A percentile compares a stretch with the other conserved stretches of the same genome.
Evolutionary conservation across 2,113 vertebrate genomes (phyloP).

Genomic region (Thryonomys swinderianus): DNA sequence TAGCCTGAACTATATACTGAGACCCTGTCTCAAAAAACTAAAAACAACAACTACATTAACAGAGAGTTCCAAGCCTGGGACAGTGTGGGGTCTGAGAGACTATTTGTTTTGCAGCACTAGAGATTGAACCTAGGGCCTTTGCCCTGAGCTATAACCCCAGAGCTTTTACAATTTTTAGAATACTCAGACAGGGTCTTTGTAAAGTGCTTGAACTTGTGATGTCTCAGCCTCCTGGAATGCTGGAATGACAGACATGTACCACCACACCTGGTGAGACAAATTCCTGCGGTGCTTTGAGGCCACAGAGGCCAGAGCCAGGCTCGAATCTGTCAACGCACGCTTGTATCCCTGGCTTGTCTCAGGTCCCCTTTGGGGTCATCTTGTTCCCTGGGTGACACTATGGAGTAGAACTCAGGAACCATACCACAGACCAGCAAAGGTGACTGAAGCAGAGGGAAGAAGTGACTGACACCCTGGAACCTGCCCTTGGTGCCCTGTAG

Average conservation of each 20-base stretch:
- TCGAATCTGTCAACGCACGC: neutral
- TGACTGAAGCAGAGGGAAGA: neutral
- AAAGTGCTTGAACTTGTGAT: neutral
- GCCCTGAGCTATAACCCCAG: neutral
- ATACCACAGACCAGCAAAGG: neutral
- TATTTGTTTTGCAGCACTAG: neutral
- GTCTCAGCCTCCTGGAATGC: neutral
- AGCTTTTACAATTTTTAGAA: neutral
- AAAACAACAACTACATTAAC: neutral
- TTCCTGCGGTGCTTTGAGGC: neutral
- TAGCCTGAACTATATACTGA: neutral
- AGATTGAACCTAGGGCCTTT: neutral
- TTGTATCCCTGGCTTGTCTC: neutral
- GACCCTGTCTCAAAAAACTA: neutral
- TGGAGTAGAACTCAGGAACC: no score
- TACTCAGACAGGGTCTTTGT: neutral
- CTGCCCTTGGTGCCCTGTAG: no score
- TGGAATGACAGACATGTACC: neutral
- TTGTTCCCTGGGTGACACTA: neutral
- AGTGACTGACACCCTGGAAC: no score
- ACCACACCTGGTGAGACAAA: neutral
- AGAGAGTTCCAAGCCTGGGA: neutral
- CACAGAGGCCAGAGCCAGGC: neutral
- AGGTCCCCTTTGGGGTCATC: neutral
- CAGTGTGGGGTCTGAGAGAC: neutral